Evolutionary conservation across 2,888 invertebrate species (phyloP), one percentile per base, ranked within the genome.

Genomic region (Argyresthia goedartella): DNA sequence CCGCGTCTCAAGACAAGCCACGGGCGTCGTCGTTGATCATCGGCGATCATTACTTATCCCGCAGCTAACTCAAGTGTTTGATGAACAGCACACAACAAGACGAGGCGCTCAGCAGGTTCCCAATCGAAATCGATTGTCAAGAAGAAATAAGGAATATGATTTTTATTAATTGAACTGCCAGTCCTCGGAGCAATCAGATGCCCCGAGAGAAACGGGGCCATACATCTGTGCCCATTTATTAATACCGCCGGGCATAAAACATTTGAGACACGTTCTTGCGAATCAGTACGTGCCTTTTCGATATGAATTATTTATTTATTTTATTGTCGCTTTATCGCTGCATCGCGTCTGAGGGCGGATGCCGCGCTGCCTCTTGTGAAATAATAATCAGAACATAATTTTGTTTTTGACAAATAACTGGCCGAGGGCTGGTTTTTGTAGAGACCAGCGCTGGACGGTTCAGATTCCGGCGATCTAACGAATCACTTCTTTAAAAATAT

Each of bases 401-500:
- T 82, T 76, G 74, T 78, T 82, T 82, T 81, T 82, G 84, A 85
- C 84, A 86, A 86, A 85, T 84, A 81, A 76, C 81, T 73, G 79
- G 71, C 64, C 72, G 69, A 69, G 64, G 61, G 66, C 67, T 54
- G 63, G 70, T 77, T 79, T 80, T 81, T 79, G 67, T 54, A 52
- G 54, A 49, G 51, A 52, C 39, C 35, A 51, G 35, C 39, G 52
- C 42, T 46, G 43, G 25, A 9, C 54, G 57, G 48, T 55, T 54
- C 59, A 60, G 68, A 71, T 71, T 66, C 73, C 67, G 62, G 61
- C 59, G 56, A 58, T 55, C 56, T 62, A 25, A 4, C 25, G 25
- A 25, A 25, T 25, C 6, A 25, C 25, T 25, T 25, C 25, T 25
- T 25, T 25, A 25, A 25, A 25, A 25, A 25, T 25, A 25, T 6